Conservation (phyloP, 2,113 vertebrate species). For the Nothoprocta pentlandii region DNA sequence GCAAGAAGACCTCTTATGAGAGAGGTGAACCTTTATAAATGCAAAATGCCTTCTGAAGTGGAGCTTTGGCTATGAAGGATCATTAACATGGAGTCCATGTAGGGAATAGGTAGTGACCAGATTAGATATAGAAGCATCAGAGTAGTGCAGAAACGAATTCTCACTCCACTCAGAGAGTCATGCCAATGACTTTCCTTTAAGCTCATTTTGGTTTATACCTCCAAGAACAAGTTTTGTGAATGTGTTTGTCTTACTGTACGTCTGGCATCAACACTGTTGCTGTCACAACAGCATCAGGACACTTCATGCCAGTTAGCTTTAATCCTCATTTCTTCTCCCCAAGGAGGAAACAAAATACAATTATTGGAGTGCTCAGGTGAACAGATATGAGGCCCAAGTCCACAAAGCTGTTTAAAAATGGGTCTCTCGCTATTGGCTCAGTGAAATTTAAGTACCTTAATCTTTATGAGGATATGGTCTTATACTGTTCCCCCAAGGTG, state of each 20-base stretch:
- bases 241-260: background rate
- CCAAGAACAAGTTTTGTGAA: background rate
- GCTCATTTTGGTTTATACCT: background rate
- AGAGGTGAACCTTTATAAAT: background rate
- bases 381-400: background rate
- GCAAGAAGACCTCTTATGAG: fast-evolving
- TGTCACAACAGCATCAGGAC: fast-evolving
- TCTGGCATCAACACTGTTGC: background rate
- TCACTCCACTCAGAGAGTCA: background rate
- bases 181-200: background rate
- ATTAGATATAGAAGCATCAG: background rate
- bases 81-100: background rate
- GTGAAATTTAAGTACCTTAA: background rate
- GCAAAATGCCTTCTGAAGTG: background rate
- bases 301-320: background rate
- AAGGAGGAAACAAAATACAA: background rate
- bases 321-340: background rate
- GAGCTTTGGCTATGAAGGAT: background rate
- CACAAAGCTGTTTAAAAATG: background rate
- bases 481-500: background rate
- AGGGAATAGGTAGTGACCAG: background rate
- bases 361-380: background rate
- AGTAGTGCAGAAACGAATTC: background rate
- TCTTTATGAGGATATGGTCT: constrained; percentile 25
- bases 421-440: background rate